phyloP scores from a whole-genome alignment of 2,797 vertebrate species.

The Oryzias dopingdopingensis region DNA sequence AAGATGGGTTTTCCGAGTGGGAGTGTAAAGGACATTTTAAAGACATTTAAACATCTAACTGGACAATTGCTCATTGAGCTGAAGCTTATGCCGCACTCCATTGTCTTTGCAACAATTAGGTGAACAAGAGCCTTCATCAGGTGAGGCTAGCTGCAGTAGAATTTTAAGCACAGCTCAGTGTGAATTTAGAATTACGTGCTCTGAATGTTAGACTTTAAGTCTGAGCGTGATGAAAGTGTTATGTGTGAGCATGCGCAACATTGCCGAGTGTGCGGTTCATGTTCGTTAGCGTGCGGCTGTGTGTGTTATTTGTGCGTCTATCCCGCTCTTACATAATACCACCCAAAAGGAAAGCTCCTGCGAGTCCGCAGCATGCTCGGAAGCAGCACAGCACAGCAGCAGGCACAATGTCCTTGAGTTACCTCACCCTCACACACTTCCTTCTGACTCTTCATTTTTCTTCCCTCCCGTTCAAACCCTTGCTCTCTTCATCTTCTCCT shows the following conservation, averaged over 20 bases:
- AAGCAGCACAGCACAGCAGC: conserved; percentile 67
- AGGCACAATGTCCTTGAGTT: conserved; percentile 75
- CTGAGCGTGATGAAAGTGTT: conserved; percentile 10
- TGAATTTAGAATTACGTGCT: conserved; percentile 60
- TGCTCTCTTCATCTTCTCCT: conserved; percentile 21
- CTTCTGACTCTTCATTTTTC: conserved; percentile 26
- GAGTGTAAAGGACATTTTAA: conserved; percentile 16
- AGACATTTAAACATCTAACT: conserved; percentile 1
- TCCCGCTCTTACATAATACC: conserved; percentile 73
- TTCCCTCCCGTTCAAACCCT: conserved; percentile 12
- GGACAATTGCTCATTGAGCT: conserved; percentile 1
- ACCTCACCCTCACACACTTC: conserved; percentile 60
- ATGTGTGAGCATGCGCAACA: no score
- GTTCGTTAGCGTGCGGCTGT: conserved; percentile 22
- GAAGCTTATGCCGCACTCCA: not conserved
- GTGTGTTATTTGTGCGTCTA: conserved; percentile 60
- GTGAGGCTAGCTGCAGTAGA: conserved; percentile 56
- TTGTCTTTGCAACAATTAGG: conserved; percentile 40
- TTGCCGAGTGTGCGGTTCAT: conserved; percentile 4
- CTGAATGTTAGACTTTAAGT: conserved; percentile 47
- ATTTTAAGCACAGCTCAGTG: conserved; percentile 51
- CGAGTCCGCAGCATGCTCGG: conserved; percentile 72
- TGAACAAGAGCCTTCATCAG: conserved; percentile 48
- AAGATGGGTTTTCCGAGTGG: not conserved
- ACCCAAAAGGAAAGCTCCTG: conserved; percentile 71